Conservation (phyloP, 2,888 invertebrate species). For the Erannis defoliaria region DNA sequence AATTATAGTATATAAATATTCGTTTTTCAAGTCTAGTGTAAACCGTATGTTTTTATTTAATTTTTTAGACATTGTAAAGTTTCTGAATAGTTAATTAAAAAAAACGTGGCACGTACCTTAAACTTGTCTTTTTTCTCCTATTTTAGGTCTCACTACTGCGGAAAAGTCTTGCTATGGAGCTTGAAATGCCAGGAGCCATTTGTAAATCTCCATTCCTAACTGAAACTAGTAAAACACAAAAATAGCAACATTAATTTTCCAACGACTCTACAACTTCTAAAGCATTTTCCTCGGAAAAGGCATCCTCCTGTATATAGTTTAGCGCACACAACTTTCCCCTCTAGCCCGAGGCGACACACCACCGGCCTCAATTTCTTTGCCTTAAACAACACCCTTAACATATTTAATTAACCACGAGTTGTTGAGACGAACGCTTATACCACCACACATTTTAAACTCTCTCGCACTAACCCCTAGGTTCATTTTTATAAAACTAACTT, state of each 20-base stretch:
- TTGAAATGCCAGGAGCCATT: too few relatives aligned
- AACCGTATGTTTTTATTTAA: too few relatives aligned
- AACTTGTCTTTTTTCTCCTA: too few relatives aligned
- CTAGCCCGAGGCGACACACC: constrained; percentile 50
- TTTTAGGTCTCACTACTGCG: too few relatives aligned
- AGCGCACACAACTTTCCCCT: constrained; percentile 29
- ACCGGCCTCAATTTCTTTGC: constrained; percentile 64
- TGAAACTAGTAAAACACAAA: neutral
- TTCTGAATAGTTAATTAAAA: too few relatives aligned
- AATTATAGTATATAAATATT: too few relatives aligned
- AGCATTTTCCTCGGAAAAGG: constrained; percentile 33
- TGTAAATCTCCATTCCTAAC: too few relatives aligned
- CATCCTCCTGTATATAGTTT: constrained; percentile 25
- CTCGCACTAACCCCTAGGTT: constrained; percentile 6
- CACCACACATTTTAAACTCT: constrained; percentile 28
- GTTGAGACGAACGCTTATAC: constrained; percentile 15
- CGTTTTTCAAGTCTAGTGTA: too few relatives aligned
- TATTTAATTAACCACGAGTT: constrained; percentile 72
- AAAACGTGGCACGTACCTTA: too few relatives aligned
- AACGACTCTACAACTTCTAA: constrained; percentile 1
- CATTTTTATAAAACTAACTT: constrained; percentile 7
- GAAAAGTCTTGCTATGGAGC: too few relatives aligned
- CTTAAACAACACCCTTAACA: constrained; percentile 67
- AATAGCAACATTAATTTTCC: neutral
- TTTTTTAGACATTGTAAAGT: too few relatives aligned